phyloP scores from a whole-genome alignment of 2,888 invertebrate species.

The Chymomyza caudatula region DNA sequence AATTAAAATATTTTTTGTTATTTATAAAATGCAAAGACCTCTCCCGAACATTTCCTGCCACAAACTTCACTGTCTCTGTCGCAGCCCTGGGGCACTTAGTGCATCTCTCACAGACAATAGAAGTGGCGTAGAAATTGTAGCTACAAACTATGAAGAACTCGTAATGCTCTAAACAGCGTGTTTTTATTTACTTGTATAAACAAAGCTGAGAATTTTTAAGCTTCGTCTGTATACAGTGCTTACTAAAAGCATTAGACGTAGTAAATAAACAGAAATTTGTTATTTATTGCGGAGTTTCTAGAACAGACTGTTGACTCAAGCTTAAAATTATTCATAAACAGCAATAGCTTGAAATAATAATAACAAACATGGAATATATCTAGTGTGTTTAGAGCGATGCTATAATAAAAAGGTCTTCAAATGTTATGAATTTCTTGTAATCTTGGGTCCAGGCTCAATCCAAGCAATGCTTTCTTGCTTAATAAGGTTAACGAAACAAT shows the following conservation, averaged over 20 bases:
- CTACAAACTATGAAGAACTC: not conserved
- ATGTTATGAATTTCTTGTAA: too few species aligned
- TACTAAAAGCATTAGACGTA: not conserved
- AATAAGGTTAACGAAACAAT: too few species aligned
- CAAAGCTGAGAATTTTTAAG: not conserved
- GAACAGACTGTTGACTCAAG: not conserved
- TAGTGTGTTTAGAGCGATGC: too few species aligned
- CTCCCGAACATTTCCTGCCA: not conserved
- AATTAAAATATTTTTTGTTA: slow-evolving; percentile 10
- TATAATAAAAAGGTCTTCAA: too few species aligned
- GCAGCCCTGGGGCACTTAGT: not conserved
- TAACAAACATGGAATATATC: not conserved
- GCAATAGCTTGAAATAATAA: not conserved
- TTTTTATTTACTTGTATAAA: not conserved
- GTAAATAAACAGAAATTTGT: not conserved
- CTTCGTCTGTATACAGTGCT: not conserved
- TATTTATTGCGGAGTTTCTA: not conserved
- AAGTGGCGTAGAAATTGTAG: not conserved
- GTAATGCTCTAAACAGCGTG: not conserved
- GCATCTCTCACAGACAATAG: not conserved
- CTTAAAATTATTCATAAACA: not conserved
- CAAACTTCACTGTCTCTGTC: not conserved
- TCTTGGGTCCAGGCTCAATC: too few species aligned
- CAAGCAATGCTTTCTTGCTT: too few species aligned
- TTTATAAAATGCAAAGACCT: slow-evolving; percentile 1